Percentiles rank a stretch among this genome's conserved stretches.
Evolutionary conservation across 2,113 vertebrate genomes (phyloP).

Genomic region (Crotalus viridis): DNA sequence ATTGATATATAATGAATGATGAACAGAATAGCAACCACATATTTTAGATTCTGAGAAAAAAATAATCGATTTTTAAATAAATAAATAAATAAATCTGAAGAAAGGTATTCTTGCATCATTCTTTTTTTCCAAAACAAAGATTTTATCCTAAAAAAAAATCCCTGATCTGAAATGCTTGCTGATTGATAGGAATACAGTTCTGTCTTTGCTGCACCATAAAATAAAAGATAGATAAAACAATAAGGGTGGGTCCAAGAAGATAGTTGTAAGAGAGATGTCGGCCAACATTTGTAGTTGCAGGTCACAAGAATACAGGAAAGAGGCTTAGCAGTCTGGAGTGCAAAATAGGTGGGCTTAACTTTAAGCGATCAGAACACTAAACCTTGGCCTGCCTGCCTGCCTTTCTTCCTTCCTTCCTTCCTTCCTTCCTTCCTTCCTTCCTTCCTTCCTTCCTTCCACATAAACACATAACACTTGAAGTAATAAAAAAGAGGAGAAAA

Average conservation of each 20-base stretch:
- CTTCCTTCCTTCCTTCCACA: background rate
- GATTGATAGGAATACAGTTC: no score
- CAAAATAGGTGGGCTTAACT: background rate
- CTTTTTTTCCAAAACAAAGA: background rate
- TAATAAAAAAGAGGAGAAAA: background rate
- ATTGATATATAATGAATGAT: background rate
- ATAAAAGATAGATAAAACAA: background rate
- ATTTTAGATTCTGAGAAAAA: background rate
- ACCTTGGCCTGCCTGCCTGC: background rate
- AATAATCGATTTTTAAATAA: background rate
- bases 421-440: background rate
- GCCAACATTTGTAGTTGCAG: background rate
- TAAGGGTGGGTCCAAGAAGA: background rate
- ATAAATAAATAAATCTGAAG: background rate
- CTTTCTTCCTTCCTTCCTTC: no score
- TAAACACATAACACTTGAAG: background rate
- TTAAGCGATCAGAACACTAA: background rate
- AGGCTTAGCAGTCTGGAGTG: background rate
- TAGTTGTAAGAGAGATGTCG: background rate
- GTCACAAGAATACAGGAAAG: background rate
- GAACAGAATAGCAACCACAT: background rate
- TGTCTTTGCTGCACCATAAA: background rate
- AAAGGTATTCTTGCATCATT: background rate
- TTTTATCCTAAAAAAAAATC: background rate
- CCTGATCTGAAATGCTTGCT: background rate